Evolutionary conservation across 2,113 vertebrate species (phyloP).

Genomic region (Abramis brama): DNA sequence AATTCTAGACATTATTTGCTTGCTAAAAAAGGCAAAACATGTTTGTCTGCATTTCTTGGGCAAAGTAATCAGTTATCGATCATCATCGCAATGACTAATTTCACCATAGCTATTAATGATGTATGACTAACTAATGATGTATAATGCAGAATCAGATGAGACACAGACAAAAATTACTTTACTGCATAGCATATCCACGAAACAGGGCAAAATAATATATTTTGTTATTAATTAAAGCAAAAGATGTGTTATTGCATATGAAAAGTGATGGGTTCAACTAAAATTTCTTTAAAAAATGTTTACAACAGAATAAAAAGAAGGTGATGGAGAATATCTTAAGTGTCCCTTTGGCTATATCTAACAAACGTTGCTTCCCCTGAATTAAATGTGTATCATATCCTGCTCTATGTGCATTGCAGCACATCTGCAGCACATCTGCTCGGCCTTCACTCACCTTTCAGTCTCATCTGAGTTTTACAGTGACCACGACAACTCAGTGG

Average conservation of each 20-base stretch:
- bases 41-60: neutral
- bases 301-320: neutral
- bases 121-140: neutral
- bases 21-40: neutral
- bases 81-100: neutral
- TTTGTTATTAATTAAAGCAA: neutral
- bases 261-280: neutral
- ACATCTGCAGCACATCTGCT: constrained; percentile 9
- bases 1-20: neutral
- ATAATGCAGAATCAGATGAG: neutral
- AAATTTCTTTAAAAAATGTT: neutral
- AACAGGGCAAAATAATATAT: neutral
- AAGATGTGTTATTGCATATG: constrained; percentile 34
- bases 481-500: neutral
- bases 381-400: constrained; percentile 11
- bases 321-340: constrained; percentile 1
- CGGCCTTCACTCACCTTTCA: neutral
- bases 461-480: constrained; percentile 4
- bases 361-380: constrained; percentile 45
- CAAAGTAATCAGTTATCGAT: neutral
- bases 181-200: constrained; percentile 36
- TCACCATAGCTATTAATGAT: neutral
- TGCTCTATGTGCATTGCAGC: neutral
- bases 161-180: constrained; percentile 20
- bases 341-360: constrained; percentile 50